These are phyloP conservation scores for Thalassophryne amazonica DNA, from an alignment of 2,797 vertebrate genomes.

Conservation along the genomic window DNA sequence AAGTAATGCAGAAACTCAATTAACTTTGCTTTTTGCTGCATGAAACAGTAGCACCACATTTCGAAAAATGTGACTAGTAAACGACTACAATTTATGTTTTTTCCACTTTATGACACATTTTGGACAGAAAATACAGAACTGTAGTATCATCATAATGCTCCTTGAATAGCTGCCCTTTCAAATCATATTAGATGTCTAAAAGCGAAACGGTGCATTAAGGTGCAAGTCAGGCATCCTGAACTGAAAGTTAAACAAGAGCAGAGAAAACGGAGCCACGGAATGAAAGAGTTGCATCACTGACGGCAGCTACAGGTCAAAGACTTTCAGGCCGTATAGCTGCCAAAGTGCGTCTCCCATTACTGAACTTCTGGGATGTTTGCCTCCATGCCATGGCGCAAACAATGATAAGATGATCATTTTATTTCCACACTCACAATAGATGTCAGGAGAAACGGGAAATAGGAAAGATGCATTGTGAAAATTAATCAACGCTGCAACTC, in stretches of 20 bases:
- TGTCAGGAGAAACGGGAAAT: not conserved
- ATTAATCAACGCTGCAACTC: constrained; percentile 58
- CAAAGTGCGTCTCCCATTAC: constrained; percentile 48
- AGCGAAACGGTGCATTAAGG: constrained; percentile 49
- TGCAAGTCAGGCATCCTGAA: constrained; percentile 50
- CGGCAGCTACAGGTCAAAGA: constrained; percentile 48
- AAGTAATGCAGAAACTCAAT: no score
- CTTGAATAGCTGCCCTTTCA: no score
- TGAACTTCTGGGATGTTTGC: constrained; percentile 48
- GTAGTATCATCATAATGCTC: no score
- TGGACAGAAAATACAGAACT: constrained; percentile 3
- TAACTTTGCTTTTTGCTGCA: no score
- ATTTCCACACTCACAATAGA: no score
- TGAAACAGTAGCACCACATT: no score
- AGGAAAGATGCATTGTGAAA: not conserved
- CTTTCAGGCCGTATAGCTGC: constrained; percentile 34
- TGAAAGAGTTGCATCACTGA: constrained; percentile 75
- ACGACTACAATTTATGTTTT: no score
- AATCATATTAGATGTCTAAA: no score
- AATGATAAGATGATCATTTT: not conserved
- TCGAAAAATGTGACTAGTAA: no score
- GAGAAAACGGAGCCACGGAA: constrained; percentile 58
- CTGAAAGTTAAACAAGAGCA: constrained; percentile 63
- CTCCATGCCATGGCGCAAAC: constrained; percentile 15
- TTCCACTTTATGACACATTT: no score